Evolutionary conservation across 2,888 invertebrate species (phyloP), one percentile per base, ranked within the genome.

Genomic region (Leptopilina drosophilae): DNA sequence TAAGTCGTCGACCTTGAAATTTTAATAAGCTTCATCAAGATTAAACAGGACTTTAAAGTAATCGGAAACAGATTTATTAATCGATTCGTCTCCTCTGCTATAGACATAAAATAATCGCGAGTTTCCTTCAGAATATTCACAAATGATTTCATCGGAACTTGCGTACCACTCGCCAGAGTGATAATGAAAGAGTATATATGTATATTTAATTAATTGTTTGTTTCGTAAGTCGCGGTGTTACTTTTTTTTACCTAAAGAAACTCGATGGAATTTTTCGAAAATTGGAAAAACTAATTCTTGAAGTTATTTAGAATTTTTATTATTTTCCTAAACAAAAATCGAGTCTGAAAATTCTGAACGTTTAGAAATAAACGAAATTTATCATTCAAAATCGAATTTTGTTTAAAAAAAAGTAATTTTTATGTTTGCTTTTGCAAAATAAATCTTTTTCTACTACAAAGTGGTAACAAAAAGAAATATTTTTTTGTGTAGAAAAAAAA

Each of bases 1-100:
- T 26, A 69, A 49, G 69, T 69, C 66, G 66, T 15, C 66, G 66
- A 66, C 66, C 66, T 66, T 66, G 66, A 69, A 69, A 69, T 69
- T 69, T 69, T 69, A 69, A 69, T 69, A 53, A 69, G 53, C 69
- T 20, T 69, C 69, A 53, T 49, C 26, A 26, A 49, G n/a, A 69
- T 62, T 62, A 69, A 69, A 14, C 69, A 67, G 49, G 53, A 69
- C 26, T 53, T 53, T 33, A 20, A 67, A 69, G 49, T 69, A 46
- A 42, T 66, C 66, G 40, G 15, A 66, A 66, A 15, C 42, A 66
- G n/a, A 66, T 66, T 66, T 66, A 66, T 66, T 64, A 64, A 66
- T 66, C 42, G 66, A 42, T 42, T 66, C n/a, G 42, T 62, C 62
- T 62, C 62, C 20, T 62, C 15, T 7, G 1, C 42, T 42, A 6